A percentile compares a stretch with the other conserved stretches of the same genome.
phyloP scores from a whole-genome alignment of 1,140 invertebrate genomes.

The Trichogramma pretiosum region DNA sequence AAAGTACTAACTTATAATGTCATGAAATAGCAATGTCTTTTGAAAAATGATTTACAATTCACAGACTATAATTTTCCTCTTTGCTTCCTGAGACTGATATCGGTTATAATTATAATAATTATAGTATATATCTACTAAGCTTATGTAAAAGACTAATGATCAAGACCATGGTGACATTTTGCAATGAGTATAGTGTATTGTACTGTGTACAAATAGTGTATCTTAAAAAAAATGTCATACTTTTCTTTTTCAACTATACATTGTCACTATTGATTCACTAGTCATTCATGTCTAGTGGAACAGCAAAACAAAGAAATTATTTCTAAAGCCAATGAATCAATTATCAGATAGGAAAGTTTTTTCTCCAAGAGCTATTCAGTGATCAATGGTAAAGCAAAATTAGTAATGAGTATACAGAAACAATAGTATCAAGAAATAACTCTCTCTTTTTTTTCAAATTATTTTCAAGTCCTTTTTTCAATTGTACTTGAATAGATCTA shows the following conservation, averaged over 20 bases:
- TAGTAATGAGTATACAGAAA: neutral
- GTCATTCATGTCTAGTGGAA: slow-evolving; percentile 3
- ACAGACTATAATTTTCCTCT: slow-evolving; percentile 6
- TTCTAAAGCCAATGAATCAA: neutral
- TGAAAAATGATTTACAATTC: slow-evolving; percentile 11
- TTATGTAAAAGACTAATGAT: slow-evolving; percentile 15
- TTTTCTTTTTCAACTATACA: neutral
- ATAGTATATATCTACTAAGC: too few relatives aligned
- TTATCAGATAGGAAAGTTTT: neutral
- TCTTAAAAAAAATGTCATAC: neutral
- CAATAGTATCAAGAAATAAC: slow-evolving; percentile 2
- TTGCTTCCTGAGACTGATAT: slow-evolving; percentile 10
- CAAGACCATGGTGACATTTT: neutral
- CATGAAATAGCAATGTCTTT: slow-evolving; percentile 3
- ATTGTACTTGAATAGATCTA: too few relatives aligned
- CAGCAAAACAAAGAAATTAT: slow-evolving; percentile 8
- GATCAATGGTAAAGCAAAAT: too few relatives aligned
- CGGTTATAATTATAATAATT: slow-evolving; percentile 7
- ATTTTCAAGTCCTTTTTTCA: too few relatives aligned
- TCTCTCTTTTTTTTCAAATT: too few relatives aligned
- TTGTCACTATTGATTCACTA: neutral
- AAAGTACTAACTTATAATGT: too few relatives aligned
- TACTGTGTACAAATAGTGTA: too few relatives aligned
- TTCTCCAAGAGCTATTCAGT: neutral
- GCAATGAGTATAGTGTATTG: too few relatives aligned